Percentiles rank a stretch among this genome's conserved stretches.
Conservation (phyloP, 1,140 invertebrate species). For the Euglossa dilemma region DNA sequence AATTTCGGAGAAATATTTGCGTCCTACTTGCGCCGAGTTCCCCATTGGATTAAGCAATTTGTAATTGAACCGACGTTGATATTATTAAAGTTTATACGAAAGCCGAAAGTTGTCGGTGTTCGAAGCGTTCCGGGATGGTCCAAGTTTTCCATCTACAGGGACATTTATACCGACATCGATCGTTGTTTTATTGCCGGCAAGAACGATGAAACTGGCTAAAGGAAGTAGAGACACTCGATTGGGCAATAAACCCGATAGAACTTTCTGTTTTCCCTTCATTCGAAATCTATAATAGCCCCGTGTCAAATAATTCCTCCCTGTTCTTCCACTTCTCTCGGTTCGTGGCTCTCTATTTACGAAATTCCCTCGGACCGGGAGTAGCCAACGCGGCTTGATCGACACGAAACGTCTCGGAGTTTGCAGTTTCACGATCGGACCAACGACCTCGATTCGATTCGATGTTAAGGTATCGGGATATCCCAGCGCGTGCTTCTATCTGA, state of each 20-base stretch:
- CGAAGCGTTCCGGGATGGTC: background rate
- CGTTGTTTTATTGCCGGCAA: conserved; percentile 27
- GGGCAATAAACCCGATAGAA: conserved; percentile 1
- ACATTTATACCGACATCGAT: conserved; percentile 2
- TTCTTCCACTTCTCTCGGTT: background rate
- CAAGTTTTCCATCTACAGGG: background rate
- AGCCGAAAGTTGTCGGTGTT: background rate
- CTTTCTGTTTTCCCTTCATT: background rate
- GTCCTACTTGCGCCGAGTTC: background rate
- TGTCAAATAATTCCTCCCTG: background rate
- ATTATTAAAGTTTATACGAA: conserved; percentile 21
- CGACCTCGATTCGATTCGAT: conserved; percentile 19
- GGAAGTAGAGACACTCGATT: background rate
- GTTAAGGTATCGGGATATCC: conserved; percentile 52
- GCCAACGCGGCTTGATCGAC: background rate
- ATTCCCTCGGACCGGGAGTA: background rate
- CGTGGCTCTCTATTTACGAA: background rate
- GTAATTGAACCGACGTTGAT: conserved; percentile 11
- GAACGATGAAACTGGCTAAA: background rate
- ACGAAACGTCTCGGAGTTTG: background rate
- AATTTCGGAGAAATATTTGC: conserved; percentile 23
- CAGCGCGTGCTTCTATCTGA: conserved; percentile 54
- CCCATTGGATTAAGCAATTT: conserved; percentile 37
- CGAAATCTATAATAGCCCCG: background rate
- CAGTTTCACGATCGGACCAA: conserved; percentile 28